Base-by-base conservation (phyloP, 1,140 invertebrate species). In the Diprion similis region DNA sequence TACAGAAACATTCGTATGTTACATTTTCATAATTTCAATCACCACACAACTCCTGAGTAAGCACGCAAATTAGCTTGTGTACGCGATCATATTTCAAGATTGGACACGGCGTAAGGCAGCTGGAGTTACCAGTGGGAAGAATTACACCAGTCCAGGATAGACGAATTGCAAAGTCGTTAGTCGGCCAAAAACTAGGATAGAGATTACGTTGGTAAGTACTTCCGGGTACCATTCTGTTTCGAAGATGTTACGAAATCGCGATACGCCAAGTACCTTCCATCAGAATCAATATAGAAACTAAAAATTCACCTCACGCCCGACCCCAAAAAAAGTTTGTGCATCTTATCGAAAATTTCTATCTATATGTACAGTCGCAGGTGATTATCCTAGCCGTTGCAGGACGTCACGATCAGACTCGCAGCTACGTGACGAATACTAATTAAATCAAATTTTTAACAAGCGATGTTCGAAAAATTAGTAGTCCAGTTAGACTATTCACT, bases 281-380 rank as follows among this genome's bases (percentile, higher is more conserved):
- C 24, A 37, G 24, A 6, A 37, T 37, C 24, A 37, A 37, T 37
- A 37, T 37, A 37, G 24, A 59, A 59, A 9, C 51, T 79, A 73
- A 77, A 78, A 73, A 80, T 79, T 79, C 79, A 75, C 78, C 73
- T 80, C 75, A 71, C 73, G 73, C 59, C 71, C 15, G 64, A n/a
- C 51, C 51, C 59, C 65, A 18, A 37, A 73, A 77, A 59, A 71
- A 73, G 47, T 64, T 71, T 46, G 18, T 17, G 68, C 68, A 46
- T 70, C 68, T 15, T 59, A 13, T 59, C 3, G 51, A 59, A 17
- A 17, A 13, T 59, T 4, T 37, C 6, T 37, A 37, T 37, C 24
- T 37, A 37, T 37, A 37, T 6, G 24, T 37, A 37, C 6, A 37
- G 24, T 37, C 24, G 2, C 24, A 37, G 51, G 51, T 59, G 51